phyloP scores from a whole-genome alignment of 2,797 vertebrate species.

The Crenichthys baileyi region DNA sequence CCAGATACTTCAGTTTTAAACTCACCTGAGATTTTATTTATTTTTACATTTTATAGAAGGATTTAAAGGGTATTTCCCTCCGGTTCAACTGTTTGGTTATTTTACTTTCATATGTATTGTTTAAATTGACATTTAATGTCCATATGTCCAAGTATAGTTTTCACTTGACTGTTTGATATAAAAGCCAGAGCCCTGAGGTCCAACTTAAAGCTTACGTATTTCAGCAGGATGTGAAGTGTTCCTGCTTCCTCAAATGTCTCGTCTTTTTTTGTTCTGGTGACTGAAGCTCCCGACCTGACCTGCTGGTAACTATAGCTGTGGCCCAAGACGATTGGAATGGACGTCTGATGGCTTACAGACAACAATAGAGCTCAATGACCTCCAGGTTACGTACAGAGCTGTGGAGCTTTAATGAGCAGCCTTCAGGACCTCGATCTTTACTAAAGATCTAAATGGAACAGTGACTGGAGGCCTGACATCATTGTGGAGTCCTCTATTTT shows the following conservation, averaged over 20 bases:
- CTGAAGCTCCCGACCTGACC: slow-evolving; percentile 64
- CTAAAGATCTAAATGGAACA: slow-evolving; percentile 47
- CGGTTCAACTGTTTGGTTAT: no score
- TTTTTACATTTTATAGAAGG: no score
- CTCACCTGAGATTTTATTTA: no score
- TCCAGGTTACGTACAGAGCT: slow-evolving; percentile 69
- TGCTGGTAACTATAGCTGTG: slow-evolving; percentile 75
- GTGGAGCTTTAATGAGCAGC: slow-evolving; percentile 20
- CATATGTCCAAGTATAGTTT: not conserved
- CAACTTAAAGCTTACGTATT: slow-evolving; percentile 21
- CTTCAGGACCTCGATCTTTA: slow-evolving; percentile 27
- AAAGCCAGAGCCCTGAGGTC: slow-evolving; percentile 15
- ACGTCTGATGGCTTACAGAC: slow-evolving; percentile 51
- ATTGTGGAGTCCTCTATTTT: slow-evolving; percentile 40
- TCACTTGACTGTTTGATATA: slow-evolving; percentile 24
- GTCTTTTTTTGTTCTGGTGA: slow-evolving; percentile 62
- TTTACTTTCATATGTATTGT: not conserved
- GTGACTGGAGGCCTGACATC: slow-evolving; percentile 44
- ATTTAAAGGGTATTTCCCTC: no score
- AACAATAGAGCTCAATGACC: slow-evolving; percentile 69
- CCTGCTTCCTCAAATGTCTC: slow-evolving; percentile 18
- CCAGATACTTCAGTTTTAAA: no score
- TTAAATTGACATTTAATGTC: not conserved
- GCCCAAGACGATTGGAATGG: slow-evolving; percentile 66
- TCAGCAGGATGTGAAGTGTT: slow-evolving; percentile 36